Percentiles rank a stretch among this genome's conserved stretches.
These are phyloP conservation scores for Colletes gigas DNA, from an alignment of 1,140 invertebrate genomes.

Conservation along the genomic window DNA sequence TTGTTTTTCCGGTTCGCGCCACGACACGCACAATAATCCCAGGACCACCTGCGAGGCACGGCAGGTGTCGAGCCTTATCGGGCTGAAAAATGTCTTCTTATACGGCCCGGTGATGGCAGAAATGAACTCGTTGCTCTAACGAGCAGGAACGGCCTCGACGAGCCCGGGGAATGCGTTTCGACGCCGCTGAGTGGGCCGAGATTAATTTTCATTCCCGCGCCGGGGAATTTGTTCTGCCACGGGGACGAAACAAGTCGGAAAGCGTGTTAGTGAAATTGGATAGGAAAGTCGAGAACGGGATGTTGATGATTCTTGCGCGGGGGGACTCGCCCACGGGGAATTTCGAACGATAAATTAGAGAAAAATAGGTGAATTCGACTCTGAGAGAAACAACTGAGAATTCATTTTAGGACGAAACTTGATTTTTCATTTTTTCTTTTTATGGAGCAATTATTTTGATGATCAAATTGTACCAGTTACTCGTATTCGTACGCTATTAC, in stretches of 20 bases:
- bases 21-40: conserved; percentile 38
- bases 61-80: conserved; percentile 34
- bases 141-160: not conserved
- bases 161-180: conserved; percentile 5
- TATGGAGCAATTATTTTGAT: no score
- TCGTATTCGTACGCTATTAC: no score
- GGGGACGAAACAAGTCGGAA: not conserved
- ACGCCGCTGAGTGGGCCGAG: not conserved
- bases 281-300: not conserved
- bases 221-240: not conserved
- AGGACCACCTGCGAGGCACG: conserved; percentile 51
- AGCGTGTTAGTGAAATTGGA: not conserved
- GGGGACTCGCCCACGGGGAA: no score
- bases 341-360: no score
- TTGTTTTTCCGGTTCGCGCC: not conserved
- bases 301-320: no score
- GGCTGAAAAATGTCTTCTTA: conserved; percentile 2
- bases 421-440: no score
- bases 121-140: conserved; percentile 37
- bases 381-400: no score
- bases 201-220: conserved; percentile 14
- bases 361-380: no score
- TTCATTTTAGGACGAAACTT: no score
- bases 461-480: no score
- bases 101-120: not conserved